phyloP scores from a whole-genome alignment of 2,797 vertebrate species.

The Galaxias olidus region DNA sequence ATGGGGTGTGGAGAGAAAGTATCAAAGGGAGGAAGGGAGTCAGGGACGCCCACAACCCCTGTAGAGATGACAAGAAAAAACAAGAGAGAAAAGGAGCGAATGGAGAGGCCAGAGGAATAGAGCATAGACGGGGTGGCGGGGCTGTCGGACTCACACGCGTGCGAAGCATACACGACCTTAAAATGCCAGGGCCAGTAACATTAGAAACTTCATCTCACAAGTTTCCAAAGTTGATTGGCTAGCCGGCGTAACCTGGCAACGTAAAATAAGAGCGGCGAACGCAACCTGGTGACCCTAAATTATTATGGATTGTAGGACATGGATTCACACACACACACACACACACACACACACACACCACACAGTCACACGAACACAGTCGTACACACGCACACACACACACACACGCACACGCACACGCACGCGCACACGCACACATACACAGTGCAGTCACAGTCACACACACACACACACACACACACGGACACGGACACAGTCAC shows the following conservation, averaged over 20 bases:
- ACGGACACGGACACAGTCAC: slow-evolving; percentile 34
- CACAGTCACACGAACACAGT: no score
- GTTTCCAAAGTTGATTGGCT: slow-evolving; percentile 31
- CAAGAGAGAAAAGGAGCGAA: slow-evolving; percentile 31
- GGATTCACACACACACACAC: no score
- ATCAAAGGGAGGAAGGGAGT: slow-evolving; percentile 14
- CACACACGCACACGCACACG: slow-evolving; percentile 10
- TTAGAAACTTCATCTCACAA: slow-evolving; percentile 39
- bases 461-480: slow-evolving; percentile 13
- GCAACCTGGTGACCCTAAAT: slow-evolving; percentile 42
- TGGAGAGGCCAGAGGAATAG: slow-evolving; percentile 38
- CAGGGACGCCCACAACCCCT: slow-evolving; percentile 23
- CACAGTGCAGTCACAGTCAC: slow-evolving; percentile 13
- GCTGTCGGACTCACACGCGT: no score
- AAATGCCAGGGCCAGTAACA: slow-evolving; percentile 25
- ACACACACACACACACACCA: no score
- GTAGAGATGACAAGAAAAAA: slow-evolving; percentile 40
- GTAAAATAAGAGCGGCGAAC: slow-evolving; percentile 31
- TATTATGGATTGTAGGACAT: slow-evolving; percentile 49
- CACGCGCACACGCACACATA: slow-evolving; percentile 12
- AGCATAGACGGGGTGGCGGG: no score
- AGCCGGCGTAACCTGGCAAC: slow-evolving; percentile 32
- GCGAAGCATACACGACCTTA: slow-evolving; percentile 1
- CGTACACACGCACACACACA: not conserved
- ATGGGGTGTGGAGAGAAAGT: slow-evolving; percentile 52